Conservation (phyloP, 2,888 invertebrate species). For the Meganola albula region DNA sequence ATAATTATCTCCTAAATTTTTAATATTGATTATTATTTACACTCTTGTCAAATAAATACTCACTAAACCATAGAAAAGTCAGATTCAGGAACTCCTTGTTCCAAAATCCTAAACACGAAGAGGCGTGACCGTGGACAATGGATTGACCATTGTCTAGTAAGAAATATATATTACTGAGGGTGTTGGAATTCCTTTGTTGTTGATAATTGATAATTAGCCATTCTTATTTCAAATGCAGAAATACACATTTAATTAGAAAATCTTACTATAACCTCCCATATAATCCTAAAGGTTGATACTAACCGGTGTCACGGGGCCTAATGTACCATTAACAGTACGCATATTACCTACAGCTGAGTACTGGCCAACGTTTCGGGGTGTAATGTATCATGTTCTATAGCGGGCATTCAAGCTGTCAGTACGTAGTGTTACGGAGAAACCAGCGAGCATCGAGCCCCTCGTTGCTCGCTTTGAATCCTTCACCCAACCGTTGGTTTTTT, state of each 20-base stretch:
- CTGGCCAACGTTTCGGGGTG: conserved; percentile 16
- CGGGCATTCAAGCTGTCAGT: conserved; percentile 17
- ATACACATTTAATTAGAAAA: too few relatives aligned
- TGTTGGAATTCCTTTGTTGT: conserved; percentile 23
- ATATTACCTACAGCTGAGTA: too few relatives aligned
- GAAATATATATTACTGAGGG: conserved; percentile 29
- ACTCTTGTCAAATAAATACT: conserved; percentile 9
- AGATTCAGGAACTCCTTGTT: conserved; percentile 17
- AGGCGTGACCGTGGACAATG: conserved; percentile 22
- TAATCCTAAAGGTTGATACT: too few relatives aligned
- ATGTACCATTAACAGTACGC: too few relatives aligned
- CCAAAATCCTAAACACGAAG: conserved; percentile 18
- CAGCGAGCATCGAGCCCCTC: conserved; percentile 18
- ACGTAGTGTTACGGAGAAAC: conserved; percentile 13
- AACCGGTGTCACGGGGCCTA: too few relatives aligned
- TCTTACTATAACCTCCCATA: too few relatives aligned
- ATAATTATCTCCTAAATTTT: too few relatives aligned
- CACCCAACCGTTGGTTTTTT: conserved; percentile 22
- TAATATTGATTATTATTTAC: too few relatives aligned
- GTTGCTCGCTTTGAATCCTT: conserved; percentile 20
- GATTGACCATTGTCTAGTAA: conserved; percentile 24
- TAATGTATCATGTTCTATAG: conserved; percentile 12
- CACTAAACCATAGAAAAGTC: conserved; percentile 24
- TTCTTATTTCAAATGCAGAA: conserved; percentile 10
- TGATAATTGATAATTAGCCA: conserved; percentile 20